phyloP scores from a whole-genome alignment of 2,113 vertebrate genomes.

The Neolamprologus modestus region DNA sequence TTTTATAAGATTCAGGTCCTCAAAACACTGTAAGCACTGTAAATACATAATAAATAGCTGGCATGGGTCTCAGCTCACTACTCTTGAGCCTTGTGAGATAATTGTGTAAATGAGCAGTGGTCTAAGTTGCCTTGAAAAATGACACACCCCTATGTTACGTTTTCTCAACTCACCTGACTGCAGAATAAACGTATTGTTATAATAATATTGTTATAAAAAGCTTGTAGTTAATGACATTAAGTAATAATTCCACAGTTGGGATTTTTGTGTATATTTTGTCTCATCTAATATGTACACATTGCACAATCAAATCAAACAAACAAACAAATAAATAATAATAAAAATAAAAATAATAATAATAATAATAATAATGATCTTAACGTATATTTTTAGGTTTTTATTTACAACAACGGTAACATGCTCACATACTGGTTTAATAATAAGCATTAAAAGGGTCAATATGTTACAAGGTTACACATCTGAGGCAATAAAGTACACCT shows the following conservation, averaged over 20 bases:
- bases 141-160: not conserved
- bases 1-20: not conserved
- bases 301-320: not conserved
- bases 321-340: rapidly evolving
- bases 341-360: not conserved
- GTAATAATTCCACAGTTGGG: not conserved
- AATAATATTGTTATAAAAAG: not conserved
- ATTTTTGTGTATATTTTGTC: not conserved
- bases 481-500: not conserved
- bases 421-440: not conserved
- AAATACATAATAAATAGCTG: not conserved
- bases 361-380: not conserved
- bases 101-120: not conserved
- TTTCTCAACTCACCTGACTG: not conserved
- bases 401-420: not conserved
- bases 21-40: not conserved
- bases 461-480: not conserved
- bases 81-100: not conserved
- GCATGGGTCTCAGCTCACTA: not conserved
- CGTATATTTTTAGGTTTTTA: not conserved
- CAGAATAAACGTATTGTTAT: not conserved
- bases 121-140: not conserved
- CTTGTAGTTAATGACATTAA: not conserved
- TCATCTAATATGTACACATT: not conserved
- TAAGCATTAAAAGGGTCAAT: not conserved